Evolutionary conservation across 2,888 invertebrate genomes (phyloP), one percentile per base, ranked within the genome.

Genomic region (Drosophila tanythrix): DNA sequence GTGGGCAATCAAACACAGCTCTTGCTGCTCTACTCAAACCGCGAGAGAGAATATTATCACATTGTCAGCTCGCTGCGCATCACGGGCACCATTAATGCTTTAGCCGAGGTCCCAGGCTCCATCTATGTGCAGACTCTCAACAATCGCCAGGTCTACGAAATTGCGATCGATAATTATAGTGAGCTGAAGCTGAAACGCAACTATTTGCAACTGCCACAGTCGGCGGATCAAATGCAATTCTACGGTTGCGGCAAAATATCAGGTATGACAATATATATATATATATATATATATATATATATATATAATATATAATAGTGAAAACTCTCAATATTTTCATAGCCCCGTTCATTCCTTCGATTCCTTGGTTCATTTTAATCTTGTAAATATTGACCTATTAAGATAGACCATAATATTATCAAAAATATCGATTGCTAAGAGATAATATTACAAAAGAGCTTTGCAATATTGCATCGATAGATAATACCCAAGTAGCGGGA

Each of bases 221-320:
- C 71, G 6, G 88, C 88, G 2, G 84, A 85, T 18, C 76, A 76
- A 8, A 77, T 91, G 48, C 76, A 83, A 48, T 82, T 74, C 67
- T 76, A 67, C 21, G 51, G 36, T 4, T 29, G 59, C 10, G 27
- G 21, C 2, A 67, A 55, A 38, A 69, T 67, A 3, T 31, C 55
- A 11, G 76, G 83, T 68, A 46, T 46, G 51, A 0, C 10, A 33
- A 40, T 21, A 21, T 21, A n/a, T 35, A 10, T 15, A 15, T 38
- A 48, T 11, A 13, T 25, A 40, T 40, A 40, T n/a, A 40, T 40
- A n/a, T 7, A n/a, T 10, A n/a, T 21, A 21, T 21, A 21, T 21
- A 21, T 21, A 21, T 21, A 21, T 21, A 21, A 21, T 21, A 21
- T 21, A 40, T n/a, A 40, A 10, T 2, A 46, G 46, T 25, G 0